These are phyloP conservation scores for Trachelipus rathkii DNA, from an alignment of 1,140 invertebrate species.

Conservation along the genomic window DNA sequence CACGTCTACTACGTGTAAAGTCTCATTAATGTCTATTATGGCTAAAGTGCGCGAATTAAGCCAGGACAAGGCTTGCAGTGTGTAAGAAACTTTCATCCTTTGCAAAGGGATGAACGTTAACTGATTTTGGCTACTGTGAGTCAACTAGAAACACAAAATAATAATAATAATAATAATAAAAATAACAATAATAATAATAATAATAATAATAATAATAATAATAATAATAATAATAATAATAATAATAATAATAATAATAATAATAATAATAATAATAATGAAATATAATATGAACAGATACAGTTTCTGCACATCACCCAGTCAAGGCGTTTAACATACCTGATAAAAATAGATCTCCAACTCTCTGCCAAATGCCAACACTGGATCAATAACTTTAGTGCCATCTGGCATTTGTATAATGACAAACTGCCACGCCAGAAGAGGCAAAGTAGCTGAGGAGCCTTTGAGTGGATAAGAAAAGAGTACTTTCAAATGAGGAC, in stretches of 20 bases:
- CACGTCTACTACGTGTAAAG: conserved; percentile 82
- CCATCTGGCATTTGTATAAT: conserved; percentile 70
- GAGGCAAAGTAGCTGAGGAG: conserved; percentile 61
- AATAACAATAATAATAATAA: conserved; percentile 6
- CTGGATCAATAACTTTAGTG: conserved; percentile 70
- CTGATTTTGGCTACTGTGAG: conserved; percentile 49
- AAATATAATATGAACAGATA: not conserved
- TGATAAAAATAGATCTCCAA: conserved; percentile 76
- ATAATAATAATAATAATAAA: conserved; percentile 4
- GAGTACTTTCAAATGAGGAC: conserved; percentile 67
- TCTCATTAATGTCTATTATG: conserved; percentile 77
- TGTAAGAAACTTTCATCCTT: conserved; percentile 64
- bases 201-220: conserved; percentile 6
- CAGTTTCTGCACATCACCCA: no score
- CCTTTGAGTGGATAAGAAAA: conserved; percentile 60
- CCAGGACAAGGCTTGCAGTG: conserved; percentile 75
- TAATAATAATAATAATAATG: conserved; percentile 7
- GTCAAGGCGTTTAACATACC: conserved; percentile 52
- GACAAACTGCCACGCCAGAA: conserved; percentile 88
- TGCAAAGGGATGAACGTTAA: conserved; percentile 63
- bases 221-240: conserved; percentile 11
- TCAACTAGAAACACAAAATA: conserved; percentile 33
- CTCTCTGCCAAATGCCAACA: conserved; percentile 79
- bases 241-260: not conserved
- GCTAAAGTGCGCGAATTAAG: conserved; percentile 79